Evolutionary conservation across 2,113 vertebrate species (phyloP).

Genomic region (Oreotrochilus melanogaster): DNA sequence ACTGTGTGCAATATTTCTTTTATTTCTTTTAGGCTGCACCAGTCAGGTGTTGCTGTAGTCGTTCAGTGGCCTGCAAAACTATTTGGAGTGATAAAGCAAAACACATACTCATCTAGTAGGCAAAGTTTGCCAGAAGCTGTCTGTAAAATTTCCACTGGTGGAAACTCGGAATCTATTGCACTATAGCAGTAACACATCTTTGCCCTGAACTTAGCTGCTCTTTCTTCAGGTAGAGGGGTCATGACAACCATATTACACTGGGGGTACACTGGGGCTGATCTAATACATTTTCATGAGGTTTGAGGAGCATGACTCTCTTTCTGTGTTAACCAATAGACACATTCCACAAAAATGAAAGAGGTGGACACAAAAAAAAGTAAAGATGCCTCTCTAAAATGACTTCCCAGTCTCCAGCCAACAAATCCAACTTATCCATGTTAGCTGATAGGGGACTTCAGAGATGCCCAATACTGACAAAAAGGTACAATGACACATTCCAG

Average conservation of each 20-base stretch:
- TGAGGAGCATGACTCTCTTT: neutral
- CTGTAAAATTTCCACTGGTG: neutral
- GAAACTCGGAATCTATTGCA: neutral
- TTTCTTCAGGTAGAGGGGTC: neutral
- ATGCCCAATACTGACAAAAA: neutral
- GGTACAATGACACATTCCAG: neutral
- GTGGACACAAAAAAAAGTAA: neutral
- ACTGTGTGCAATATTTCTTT: neutral
- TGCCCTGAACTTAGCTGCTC: neutral
- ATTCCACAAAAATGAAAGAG: neutral
- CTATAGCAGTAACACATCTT: neutral
- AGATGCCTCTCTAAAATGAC: neutral
- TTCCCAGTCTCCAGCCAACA: neutral
- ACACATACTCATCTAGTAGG: fast-evolving
- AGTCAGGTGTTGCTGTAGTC: too few species aligned
- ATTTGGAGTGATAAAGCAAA: neutral
- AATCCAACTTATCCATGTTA: neutral
- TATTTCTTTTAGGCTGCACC: neutral
- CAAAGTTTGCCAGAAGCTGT: neutral
- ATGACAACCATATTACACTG: neutral
- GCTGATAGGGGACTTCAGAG: neutral
- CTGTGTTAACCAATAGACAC: neutral
- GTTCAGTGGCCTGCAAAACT: neutral
- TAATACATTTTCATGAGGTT: neutral
- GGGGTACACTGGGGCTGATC: neutral